phyloP scores from a whole-genome alignment of 2,797 vertebrate species.

The Cryptoprocta ferox region DNA sequence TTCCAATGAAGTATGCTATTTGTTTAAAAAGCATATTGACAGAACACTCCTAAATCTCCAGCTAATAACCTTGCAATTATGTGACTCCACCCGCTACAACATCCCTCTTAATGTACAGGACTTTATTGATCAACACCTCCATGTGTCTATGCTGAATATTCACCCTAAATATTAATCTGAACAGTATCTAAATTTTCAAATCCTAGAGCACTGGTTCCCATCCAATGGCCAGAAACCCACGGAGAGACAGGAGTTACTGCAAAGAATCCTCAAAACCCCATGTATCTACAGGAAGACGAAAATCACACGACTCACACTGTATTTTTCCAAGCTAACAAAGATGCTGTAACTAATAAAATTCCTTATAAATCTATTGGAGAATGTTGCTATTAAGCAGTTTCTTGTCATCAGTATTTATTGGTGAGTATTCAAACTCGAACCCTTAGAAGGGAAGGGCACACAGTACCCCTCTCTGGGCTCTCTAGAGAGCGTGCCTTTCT shows the following conservation, averaged over 20 bases:
- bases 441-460: background rate
- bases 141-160: background rate
- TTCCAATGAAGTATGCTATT: background rate
- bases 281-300: background rate
- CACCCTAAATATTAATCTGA: background rate
- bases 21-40: background rate
- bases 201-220: background rate
- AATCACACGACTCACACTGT: background rate
- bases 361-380: conserved; percentile 18
- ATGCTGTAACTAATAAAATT: background rate
- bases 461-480: background rate
- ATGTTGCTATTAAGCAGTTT: background rate
- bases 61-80: conserved; percentile 10
- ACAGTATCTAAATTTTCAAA: conserved; percentile 5
- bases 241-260: background rate
- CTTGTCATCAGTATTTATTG: background rate
- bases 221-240: background rate
- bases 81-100: background rate
- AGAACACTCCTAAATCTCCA: background rate
- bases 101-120: background rate
- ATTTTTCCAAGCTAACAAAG: conserved; percentile 20
- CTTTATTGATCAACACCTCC: background rate
- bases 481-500: background rate
- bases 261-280: conserved; percentile 35
- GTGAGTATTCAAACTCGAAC: conserved; percentile 13